Evolutionary conservation across 1,140 invertebrate species (phyloP), one percentile per base, ranked within the genome.

Genomic region (Tetramorium parvispinum): DNA sequence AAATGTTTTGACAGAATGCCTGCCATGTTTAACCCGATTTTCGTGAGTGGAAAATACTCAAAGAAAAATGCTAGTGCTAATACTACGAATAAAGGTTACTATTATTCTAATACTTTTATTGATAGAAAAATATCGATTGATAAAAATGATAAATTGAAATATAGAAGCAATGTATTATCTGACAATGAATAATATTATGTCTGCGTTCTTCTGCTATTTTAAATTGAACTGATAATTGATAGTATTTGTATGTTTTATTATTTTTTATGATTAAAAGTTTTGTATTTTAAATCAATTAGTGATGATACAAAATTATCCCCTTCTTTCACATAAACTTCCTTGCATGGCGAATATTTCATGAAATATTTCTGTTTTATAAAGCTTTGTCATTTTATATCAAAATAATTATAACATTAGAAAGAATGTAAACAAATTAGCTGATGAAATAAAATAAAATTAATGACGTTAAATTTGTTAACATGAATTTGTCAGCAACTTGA

Each of bases 1-100:
- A 89, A 57, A 8, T 66, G 13, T 10, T 89, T 87, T 65, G 61
- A 90, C 2, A 91, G 85, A 85, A 92, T 93, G 92, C 93, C 93
- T 46, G 92, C 88, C 27, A 90, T 91, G 87, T 93, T 92, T 86
- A 63, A 86, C 71, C 89, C 92, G 7, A 32, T n/a, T 18, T 0
- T 7, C 11, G 11, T 5, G 0, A 16, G 2, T 37, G 46, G 13
- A 73, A 16, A 13, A 73, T 18, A 16, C 13, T 40, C 21, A 49
- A 53, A 49, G 27, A 83, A 75, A 37, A 59, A 49, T 7, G 16
- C 6, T 43, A 37, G 1, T 40, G 13, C 3, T 32, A 32, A 32
- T 2, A 24, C 1, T 53, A 7, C 21, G 1, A 43, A 43, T 51
- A 18, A 57, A 79, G 66, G 53, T 82, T 18, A 16, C 24, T 57